A percentile compares a stretch with the other conserved stretches of the same genome.
These are phyloP conservation scores for Thumatha senex DNA, from an alignment of 2,888 invertebrate genomes.

Conservation along the genomic window DNA sequence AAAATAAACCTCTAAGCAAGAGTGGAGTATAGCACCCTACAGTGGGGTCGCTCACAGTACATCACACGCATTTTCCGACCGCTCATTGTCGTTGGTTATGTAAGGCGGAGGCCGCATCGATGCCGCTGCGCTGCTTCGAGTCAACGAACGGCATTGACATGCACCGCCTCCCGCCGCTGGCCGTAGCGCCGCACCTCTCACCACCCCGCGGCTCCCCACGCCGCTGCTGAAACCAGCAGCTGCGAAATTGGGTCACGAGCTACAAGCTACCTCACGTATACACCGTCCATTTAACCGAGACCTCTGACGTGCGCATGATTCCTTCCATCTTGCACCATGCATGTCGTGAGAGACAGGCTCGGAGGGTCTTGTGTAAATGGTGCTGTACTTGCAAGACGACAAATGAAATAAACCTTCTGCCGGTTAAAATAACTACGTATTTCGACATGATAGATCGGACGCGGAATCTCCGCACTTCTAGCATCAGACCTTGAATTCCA, in stretches of 20 bases:
- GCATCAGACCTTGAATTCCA: conserved; percentile 44
- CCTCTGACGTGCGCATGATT: conserved; percentile 50
- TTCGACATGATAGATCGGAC: conserved; percentile 55
- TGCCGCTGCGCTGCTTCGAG: conserved; percentile 76
- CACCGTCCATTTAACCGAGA: conserved; percentile 60
- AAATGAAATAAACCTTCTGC: conserved; percentile 69
- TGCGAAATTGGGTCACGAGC: conserved; percentile 82
- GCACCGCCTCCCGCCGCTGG: conserved; percentile 60
- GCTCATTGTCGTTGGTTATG: conserved; percentile 81
- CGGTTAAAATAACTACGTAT: conserved; percentile 63
- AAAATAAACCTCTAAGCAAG: not conserved
- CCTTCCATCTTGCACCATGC: conserved; percentile 18
- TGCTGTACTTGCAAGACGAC: conserved; percentile 59
- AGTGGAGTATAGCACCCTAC: conserved; percentile 14
- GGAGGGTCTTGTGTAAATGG: conserved; percentile 42
- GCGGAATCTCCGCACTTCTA: conserved; percentile 49
- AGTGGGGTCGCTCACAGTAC: conserved; percentile 49
- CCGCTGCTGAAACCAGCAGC: conserved; percentile 81
- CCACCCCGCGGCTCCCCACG: conserved; percentile 54
- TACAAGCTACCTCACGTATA: conserved; percentile 70
- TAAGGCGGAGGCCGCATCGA: conserved; percentile 80
- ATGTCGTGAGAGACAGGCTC: conserved; percentile 23
- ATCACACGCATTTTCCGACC: conserved; percentile 71
- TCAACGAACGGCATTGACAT: conserved; percentile 84
- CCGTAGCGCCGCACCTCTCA: conserved; percentile 42